Evolutionary conservation across 1,140 invertebrate species (phyloP).

Genomic region (Drosophila tristis): DNA sequence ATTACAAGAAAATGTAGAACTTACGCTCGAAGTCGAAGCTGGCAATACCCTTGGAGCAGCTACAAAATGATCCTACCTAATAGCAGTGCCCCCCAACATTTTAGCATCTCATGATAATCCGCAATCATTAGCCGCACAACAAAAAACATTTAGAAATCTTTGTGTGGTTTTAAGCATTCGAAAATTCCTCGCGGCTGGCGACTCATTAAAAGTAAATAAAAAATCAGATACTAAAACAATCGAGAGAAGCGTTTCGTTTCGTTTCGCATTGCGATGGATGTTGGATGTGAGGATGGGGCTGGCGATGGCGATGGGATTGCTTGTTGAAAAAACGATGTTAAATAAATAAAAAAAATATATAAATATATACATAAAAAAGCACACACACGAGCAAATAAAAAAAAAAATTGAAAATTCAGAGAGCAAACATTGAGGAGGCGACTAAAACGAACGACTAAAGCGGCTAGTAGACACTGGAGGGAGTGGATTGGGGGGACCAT

Average conservation of each 20-base stretch:
- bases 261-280: too few species aligned
- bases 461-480: too few species aligned
- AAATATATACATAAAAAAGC: constrained; percentile 50
- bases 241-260: constrained; percentile 47
- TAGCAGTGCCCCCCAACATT: not conserved
- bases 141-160: constrained; percentile 20
- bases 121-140: constrained; percentile 7
- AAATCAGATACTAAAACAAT: constrained; percentile 76
- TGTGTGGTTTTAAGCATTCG: constrained; percentile 34
- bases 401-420: constrained; percentile 51
- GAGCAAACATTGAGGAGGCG: constrained; percentile 58
- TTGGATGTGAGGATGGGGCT: too few species aligned
- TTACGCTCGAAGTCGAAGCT: too few species aligned
- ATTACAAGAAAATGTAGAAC: too few species aligned
- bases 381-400: constrained; percentile 18
- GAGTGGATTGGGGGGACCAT: too few species aligned
- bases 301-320: constrained; percentile 10
- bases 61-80: too few species aligned
- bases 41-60: too few species aligned
- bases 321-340: constrained; percentile 80
- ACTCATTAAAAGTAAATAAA: constrained; percentile 81
- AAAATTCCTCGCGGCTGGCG: constrained; percentile 39
- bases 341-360: constrained; percentile 73
- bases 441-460: constrained; percentile 37
- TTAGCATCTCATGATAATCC: too few species aligned